phyloP scores from a whole-genome alignment of 2,888 invertebrate species.

The Pterostichus niger region DNA sequence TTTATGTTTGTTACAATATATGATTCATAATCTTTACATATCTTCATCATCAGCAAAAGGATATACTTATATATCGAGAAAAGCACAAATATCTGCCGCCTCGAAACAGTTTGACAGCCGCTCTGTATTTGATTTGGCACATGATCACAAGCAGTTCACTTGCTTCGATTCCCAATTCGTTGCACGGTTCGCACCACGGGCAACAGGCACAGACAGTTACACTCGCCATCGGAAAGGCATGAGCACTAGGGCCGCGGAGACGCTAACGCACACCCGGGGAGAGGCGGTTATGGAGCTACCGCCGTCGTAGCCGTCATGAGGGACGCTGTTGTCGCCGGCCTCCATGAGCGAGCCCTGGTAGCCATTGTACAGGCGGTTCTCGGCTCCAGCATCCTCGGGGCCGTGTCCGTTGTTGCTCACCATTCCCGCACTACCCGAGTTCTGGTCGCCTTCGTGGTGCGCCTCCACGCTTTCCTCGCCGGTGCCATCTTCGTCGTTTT shows the following conservation, averaged over 20 bases:
- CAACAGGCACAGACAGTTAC: constrained; percentile 18
- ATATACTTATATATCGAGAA: constrained; percentile 64
- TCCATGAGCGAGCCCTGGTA: constrained; percentile 84
- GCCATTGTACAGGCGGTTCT: constrained; percentile 77
- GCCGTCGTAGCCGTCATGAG: constrained; percentile 66
- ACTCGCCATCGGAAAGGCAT: constrained; percentile 41
- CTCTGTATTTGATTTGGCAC: constrained; percentile 60
- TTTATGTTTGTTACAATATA: constrained; percentile 63
- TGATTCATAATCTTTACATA: constrained; percentile 61
- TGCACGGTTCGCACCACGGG: constrained; percentile 43
- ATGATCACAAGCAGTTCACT: constrained; percentile 58
- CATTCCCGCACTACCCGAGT: constrained; percentile 64
- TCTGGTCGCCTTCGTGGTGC: constrained; percentile 75
- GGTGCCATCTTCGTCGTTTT: constrained; percentile 74
- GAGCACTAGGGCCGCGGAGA: constrained; percentile 13
- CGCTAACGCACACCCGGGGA: not conserved
- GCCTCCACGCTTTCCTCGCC: constrained; percentile 72
- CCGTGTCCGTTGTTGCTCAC: constrained; percentile 47
- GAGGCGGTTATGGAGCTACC: constrained; percentile 13
- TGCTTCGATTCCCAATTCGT: constrained; percentile 53
- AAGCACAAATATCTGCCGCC: constrained; percentile 65
- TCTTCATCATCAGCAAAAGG: constrained; percentile 64
- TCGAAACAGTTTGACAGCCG: constrained; percentile 32
- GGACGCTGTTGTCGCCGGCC: constrained; percentile 76
- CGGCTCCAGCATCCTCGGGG: constrained; percentile 70